Evolutionary conservation across 2,888 invertebrate species (phyloP).

Genomic region (Nymphalis polychloros): DNA sequence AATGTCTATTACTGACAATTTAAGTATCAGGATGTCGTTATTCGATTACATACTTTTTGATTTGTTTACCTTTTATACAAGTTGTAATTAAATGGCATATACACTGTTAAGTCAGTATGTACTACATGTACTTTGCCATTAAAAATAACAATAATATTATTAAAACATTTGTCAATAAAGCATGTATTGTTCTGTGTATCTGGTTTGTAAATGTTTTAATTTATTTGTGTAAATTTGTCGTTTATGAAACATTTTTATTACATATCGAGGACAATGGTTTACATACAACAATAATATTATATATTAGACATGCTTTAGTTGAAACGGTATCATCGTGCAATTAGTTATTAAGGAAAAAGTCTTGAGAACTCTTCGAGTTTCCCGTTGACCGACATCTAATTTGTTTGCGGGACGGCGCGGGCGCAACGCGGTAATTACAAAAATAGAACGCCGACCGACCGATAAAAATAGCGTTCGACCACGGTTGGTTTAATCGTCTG

Average conservation of each 20-base stretch:
- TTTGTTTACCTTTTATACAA: not conserved
- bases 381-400: conserved; percentile 72
- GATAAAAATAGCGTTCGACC: conserved; percentile 66
- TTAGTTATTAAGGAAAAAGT: conserved; percentile 57
- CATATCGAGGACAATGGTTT: conserved; percentile 41
- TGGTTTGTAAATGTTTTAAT: conserved; percentile 34
- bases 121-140: conserved; percentile 36
- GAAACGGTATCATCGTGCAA: conserved; percentile 62
- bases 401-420: conserved; percentile 68
- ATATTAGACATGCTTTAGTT: conserved; percentile 61
- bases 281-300: conserved; percentile 36
- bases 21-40: no score
- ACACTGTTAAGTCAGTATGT: conserved; percentile 32
- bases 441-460: conserved; percentile 73
- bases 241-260: conserved; percentile 38
- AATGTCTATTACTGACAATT: no score
- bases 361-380: conserved; percentile 55
- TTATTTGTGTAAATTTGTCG: conserved; percentile 35
- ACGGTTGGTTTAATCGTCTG: conserved; percentile 52
- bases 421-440: conserved; percentile 65
- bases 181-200: conserved; percentile 40
- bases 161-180: conserved; percentile 53
- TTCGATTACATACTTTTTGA: not conserved
- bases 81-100: conserved; percentile 11
- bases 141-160: conserved; percentile 49